Base-by-base conservation (phyloP, 1,140 invertebrate genomes). In the Oppia nitens region DNA sequence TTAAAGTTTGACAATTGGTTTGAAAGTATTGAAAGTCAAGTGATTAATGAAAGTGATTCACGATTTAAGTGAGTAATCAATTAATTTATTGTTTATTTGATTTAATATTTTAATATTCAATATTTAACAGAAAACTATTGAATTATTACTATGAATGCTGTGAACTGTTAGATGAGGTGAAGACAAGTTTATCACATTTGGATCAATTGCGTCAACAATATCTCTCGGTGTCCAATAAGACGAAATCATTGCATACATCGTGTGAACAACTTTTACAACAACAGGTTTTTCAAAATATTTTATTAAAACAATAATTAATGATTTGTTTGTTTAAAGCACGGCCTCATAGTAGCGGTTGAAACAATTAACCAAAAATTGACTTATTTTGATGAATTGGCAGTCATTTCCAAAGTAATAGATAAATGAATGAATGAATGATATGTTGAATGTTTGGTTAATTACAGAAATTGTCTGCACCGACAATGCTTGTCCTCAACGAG, bases 191-290 rank as follows among this genome's bases (percentile, higher is more conserved):
- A 61, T 74, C 79, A 17, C 80, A 84, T 60, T 75, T 95, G 47
- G 72, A 78, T 14, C 76, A 78, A 24, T 69, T 95, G 0, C 79
- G 80, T 47, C 76, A 81, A 58, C 82, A 90, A 67, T 92, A 91
- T 68, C 77, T 81, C 57, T 77, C 83, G 65, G 89, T 93, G 1
- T 87, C 87, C 1, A 80, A 83, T 57, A 94, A 92, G 75, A 94
- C 89, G 1, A 89, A 84, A 68, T 84, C 86, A 2, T 71, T 95
- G 2, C 88, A 94, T 69, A 80, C 81, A 61, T 85, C 86, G 48
- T 94, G 89, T 72, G 87, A 93, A 68, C 83, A 92, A 68, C 71
- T 94, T 11, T 78, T 92, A 45, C 81, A 81, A 2, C 86, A 94
- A 70, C 88, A 95, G 73, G 77, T 78, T 59, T 53, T 32, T 51